Base-by-base conservation (phyloP, 2,113 vertebrate species). In the Actenoides hombroni region DNA sequence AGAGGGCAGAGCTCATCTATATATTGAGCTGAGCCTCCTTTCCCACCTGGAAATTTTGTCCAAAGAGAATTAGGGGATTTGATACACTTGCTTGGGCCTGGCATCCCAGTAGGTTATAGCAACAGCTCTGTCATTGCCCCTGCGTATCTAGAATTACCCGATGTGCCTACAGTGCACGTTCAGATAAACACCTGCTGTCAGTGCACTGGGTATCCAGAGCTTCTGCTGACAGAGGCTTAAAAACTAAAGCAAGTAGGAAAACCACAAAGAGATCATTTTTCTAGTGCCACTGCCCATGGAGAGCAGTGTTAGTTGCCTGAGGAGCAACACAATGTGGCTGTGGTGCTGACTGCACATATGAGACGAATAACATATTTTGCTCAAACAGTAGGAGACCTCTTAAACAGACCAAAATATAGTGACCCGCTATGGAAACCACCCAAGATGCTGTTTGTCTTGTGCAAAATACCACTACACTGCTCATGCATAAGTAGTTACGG, bases 11-110 rank as follows among this genome's bases (percentile, higher is more conserved):
- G 42, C 81, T 89, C 44, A 33, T 64, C 80, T 82, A 12, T 88
- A 64, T 86, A 57, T 79, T 87, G 61, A 95, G 33, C 65, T 69
- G 77, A 95, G 60, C 80, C 65, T 92, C 65, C 57, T 82, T 96
- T 76, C 21, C 53, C 44, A 95, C 89, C 53, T 89, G 94, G 53
- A 95, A 84, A 61, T 40, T 44, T 64, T 74, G 13, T 94, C 73
- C 2, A 4, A 53, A 91, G 74, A 39, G 71, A 90, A 71, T 35
- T 11, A 29, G 51, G 56, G 49, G 48, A 61, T 84, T 84, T 63
- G 26, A 61, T 61, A 35, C 29, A 48, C n/a, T 83, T n/a, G 14
- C 48, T 33, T 3, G 7, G 39, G 49, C 67, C 48, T 85, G 74
- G 65, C 25, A 85, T 51, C 56, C 67, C 53, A 68, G 57, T 54